phyloP scores from a whole-genome alignment of 1,140 invertebrate genomes.

The Laupala kohalensis region DNA sequence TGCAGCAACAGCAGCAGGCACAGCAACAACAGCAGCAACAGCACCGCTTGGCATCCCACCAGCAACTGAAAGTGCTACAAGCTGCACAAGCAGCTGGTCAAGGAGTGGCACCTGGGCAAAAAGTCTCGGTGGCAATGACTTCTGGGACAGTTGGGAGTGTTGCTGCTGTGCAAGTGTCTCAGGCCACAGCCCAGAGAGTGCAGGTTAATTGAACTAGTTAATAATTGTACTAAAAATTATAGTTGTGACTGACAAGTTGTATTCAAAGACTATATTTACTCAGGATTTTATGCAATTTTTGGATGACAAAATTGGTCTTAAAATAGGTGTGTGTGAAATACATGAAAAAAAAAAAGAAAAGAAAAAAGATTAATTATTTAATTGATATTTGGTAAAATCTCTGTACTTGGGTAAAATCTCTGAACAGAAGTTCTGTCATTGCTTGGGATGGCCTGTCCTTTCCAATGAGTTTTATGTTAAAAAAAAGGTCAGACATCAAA shows the following conservation, averaged over 20 bases:
- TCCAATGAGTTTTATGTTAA: no score
- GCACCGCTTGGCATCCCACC: conserved; percentile 17
- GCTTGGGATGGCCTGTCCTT: no score
- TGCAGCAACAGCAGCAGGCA: conserved; percentile 32
- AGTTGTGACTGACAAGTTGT: background rate
- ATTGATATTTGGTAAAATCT: no score
- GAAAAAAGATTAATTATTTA: no score
- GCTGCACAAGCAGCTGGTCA: conserved; percentile 16
- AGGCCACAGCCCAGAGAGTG: conserved; percentile 6
- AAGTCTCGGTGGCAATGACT: conserved; percentile 19
- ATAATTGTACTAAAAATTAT: background rate
- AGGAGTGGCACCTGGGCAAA: conserved; percentile 11
- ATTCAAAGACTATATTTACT: background rate
- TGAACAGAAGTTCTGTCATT: no score
- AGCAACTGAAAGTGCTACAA: conserved; percentile 23
- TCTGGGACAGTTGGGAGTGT: conserved; percentile 15
- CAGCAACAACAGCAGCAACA: conserved; percentile 19
- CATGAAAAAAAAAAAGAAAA: no score
- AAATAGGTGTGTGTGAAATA: no score
- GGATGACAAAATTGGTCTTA: background rate
- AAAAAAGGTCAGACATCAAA: no score
- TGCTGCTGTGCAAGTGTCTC: conserved; percentile 20
- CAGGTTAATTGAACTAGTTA: conserved; percentile 4
- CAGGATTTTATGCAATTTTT: background rate
- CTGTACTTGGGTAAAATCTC: no score